Evolutionary conservation across 2,888 invertebrate genomes (phyloP), one percentile per base, ranked within the genome.

Genomic region (Drosophila demipolita): DNA sequence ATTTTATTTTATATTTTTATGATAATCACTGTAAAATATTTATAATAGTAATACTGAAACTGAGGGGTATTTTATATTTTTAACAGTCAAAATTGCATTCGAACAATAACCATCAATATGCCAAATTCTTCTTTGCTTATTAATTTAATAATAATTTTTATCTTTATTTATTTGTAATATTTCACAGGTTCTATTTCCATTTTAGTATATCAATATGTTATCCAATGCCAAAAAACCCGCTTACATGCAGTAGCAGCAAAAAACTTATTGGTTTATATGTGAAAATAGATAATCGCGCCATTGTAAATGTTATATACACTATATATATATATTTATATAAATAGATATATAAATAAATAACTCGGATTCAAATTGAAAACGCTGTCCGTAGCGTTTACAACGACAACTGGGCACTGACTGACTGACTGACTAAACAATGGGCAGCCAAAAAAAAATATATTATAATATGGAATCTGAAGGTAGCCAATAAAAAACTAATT

Each of bases 171-270:
- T 29, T 23, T 33, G 9, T 23, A 63, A 35, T 26, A n/a, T 29
- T 40, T 6, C 29, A 35, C 29, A 57, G 50, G 15, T 23, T n/a
- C 26, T 52, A 17, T 33, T 20, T 20, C 4, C 3, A 52, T 17
- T 5, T 42, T 59, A 11, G 8, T 23, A n/a, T 32, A 35, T 40
- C 3, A 57, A 40, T 57, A 40, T 15, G 20, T 57, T 26, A 6
- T 26, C 26, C 26, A 49, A 26, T 26, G 49, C 6, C 49, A 20
- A 45, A 20, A 45, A 48, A n/a, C 15, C 23, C 20, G 66, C 90
- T 85, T 90, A 86, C 86, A 64, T 85, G 83, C 6, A 73, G 58
- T 54, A 83, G 52, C 36, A 80, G 42, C 60, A 89, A 8, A 45
- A 80, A 26, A 42, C 75, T 78, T 62, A 74, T 69, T 15, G 80